phyloP scores from a whole-genome alignment of 2,888 invertebrate species.

The Merodon equestris region DNA sequence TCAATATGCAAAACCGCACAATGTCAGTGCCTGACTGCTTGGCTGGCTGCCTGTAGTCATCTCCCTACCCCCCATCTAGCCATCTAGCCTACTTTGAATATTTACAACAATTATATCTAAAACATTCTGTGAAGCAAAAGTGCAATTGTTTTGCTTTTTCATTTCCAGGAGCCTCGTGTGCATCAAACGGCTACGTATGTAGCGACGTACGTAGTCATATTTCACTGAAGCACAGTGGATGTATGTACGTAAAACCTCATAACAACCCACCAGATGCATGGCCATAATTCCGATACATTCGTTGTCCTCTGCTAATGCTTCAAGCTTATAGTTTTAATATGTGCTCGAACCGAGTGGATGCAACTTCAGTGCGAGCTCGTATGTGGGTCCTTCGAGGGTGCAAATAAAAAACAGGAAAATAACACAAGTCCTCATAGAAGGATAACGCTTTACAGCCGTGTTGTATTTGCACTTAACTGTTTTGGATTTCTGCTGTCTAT shows the following conservation, averaged over 20 bases:
- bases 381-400: background rate
- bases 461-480: conserved; percentile 48
- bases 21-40: conserved; percentile 35
- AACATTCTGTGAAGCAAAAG: conserved; percentile 46
- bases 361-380: background rate
- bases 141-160: conserved; percentile 65
- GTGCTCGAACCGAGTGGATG: conserved; percentile 8
- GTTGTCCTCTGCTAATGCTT: conserved; percentile 12
- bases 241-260: conserved; percentile 22
- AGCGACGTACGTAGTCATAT: background rate
- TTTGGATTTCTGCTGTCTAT: conserved; percentile 29
- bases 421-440: conserved; percentile 19
- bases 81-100: conserved; percentile 54
- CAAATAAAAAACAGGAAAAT: conserved; percentile 17
- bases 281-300: conserved; percentile 44
- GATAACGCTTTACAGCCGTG: conserved; percentile 42
- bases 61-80: too few species aligned
- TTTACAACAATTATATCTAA: conserved; percentile 58
- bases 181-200: conserved; percentile 12
- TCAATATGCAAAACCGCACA: conserved; percentile 34
- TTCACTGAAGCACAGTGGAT: background rate
- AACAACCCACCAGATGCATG: conserved; percentile 37
- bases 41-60: too few species aligned
- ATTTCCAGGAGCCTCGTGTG: conserved; percentile 42
- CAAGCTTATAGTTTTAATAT: conserved; percentile 14